Evolutionary conservation across 2,113 vertebrate species (phyloP).

Genomic region (Melospiza georgiana): DNA sequence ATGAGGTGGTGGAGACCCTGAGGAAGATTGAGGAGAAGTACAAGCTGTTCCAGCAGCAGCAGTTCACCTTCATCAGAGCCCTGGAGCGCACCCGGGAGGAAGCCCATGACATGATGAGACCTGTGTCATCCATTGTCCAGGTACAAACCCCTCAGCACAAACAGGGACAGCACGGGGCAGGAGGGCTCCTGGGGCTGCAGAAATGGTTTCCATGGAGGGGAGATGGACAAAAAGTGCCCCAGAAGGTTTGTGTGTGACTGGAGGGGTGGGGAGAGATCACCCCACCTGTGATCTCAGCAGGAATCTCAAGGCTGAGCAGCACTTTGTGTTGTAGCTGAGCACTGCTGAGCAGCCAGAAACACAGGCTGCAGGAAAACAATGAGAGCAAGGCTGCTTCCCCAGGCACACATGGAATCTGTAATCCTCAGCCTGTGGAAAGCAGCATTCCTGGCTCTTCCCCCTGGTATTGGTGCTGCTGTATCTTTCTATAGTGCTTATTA

Average conservation of each 20-base stretch:
- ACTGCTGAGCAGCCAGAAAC: background rate
- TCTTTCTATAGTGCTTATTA: constrained; percentile 59
- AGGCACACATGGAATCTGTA: background rate
- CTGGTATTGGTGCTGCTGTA: constrained; percentile 1
- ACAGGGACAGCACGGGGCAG: accelerated
- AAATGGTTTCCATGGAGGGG: background rate
- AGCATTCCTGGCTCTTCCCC: background rate
- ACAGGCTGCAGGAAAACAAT: background rate
- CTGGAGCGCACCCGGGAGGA: constrained; percentile 76
- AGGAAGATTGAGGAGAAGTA: constrained; percentile 66
- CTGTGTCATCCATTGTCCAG: constrained; percentile 77
- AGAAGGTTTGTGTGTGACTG: background rate
- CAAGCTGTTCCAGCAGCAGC: constrained; percentile 80
- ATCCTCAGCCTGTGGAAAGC: background rate
- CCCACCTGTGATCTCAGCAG: background rate
- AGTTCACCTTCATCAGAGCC: constrained; percentile 76
- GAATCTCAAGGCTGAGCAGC: background rate
- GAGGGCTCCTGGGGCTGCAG: background rate
- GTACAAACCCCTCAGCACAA: background rate
- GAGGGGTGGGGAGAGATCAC: background rate
- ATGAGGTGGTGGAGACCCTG: constrained; percentile 68
- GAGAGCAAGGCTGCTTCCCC: background rate
- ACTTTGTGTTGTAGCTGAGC: background rate
- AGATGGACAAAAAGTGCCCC: background rate
- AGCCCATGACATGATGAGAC: constrained; percentile 68